phyloP scores from a whole-genome alignment of 1,140 invertebrate species.

The Thrips palmi region DNA sequence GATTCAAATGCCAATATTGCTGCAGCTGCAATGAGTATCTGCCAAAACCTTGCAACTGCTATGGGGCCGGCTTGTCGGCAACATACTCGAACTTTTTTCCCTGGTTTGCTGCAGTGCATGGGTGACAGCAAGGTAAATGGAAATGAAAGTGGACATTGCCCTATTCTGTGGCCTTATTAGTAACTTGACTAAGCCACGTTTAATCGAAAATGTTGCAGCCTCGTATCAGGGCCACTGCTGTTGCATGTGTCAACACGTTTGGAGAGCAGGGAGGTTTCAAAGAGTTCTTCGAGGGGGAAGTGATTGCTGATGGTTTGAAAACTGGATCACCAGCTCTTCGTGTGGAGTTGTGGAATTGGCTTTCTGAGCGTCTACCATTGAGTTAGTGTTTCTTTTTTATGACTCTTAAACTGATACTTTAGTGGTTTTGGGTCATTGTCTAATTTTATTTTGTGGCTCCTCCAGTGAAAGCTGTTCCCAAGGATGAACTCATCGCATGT shows the following conservation, averaged over 20 bases:
- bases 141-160: neutral
- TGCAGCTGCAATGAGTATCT: constrained; percentile 59
- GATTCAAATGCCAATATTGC: constrained; percentile 88
- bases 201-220: constrained; percentile 28
- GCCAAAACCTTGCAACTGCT: constrained; percentile 53
- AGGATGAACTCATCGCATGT: constrained; percentile 63
- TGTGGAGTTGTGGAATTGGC: constrained; percentile 66
- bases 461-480: constrained; percentile 47
- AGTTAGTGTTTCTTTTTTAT: constrained; percentile 25
- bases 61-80: constrained; percentile 66
- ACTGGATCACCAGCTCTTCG: constrained; percentile 64
- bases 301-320: constrained; percentile 70
- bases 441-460: constrained; percentile 23
- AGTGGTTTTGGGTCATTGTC: neutral
- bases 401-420: neutral
- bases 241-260: constrained; percentile 67
- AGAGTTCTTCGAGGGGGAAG: constrained; percentile 76
- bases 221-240: constrained; percentile 55
- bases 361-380: constrained; percentile 58
- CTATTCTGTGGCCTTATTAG: neutral
- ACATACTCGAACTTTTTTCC: constrained; percentile 63
- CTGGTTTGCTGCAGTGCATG: constrained; percentile 57
- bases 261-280: constrained; percentile 58
- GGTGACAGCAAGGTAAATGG: constrained; percentile 46
- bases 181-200: constrained; percentile 5